A percentile compares a stretch with the other conserved stretches of the same genome.
These are phyloP conservation scores for Martes martes DNA, from an alignment of 2,113 vertebrate species.

Conservation along the genomic window DNA sequence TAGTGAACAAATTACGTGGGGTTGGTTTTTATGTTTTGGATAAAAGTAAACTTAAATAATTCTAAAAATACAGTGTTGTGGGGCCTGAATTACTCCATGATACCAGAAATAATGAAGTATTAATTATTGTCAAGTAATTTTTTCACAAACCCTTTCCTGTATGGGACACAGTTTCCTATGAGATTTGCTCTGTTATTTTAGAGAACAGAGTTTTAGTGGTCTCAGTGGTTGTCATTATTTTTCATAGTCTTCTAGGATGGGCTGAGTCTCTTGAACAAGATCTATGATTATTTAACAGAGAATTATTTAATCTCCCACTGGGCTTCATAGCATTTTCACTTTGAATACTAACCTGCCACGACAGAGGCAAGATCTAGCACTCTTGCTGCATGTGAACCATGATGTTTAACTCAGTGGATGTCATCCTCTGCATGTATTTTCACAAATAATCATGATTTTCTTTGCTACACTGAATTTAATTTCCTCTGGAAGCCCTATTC, in stretches of 20 bases:
- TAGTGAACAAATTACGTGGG: neutral
- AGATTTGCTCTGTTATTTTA: conserved; percentile 37
- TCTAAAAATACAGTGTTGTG: conserved; percentile 2
- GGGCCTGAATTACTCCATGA: neutral
- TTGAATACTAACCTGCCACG: conserved; percentile 44
- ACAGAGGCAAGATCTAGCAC: conserved; percentile 24
- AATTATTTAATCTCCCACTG: conserved; percentile 58
- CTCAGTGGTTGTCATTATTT: conserved; percentile 56
- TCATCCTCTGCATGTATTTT: neutral
- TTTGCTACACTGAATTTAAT: conserved; percentile 39
- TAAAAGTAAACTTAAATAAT: conserved; percentile 34
- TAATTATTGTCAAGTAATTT: conserved; percentile 18
- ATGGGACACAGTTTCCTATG: conserved; percentile 6
- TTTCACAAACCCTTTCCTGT: conserved; percentile 47
- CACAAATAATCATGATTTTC: conserved; percentile 40
- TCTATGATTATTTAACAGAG: conserved; percentile 50
- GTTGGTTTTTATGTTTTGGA: neutral
- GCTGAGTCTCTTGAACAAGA: conserved; percentile 45
- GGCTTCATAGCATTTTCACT: conserved; percentile 38
- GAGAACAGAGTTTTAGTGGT: conserved; percentile 28
- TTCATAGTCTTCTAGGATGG: conserved; percentile 22
- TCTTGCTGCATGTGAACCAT: neutral
- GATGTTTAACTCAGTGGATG: conserved; percentile 12
- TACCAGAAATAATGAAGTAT: conserved; percentile 28
- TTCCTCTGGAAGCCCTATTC: conserved; percentile 4